Conservation (phyloP, 2,797 vertebrate genomes). For the Capromys pilorides region DNA sequence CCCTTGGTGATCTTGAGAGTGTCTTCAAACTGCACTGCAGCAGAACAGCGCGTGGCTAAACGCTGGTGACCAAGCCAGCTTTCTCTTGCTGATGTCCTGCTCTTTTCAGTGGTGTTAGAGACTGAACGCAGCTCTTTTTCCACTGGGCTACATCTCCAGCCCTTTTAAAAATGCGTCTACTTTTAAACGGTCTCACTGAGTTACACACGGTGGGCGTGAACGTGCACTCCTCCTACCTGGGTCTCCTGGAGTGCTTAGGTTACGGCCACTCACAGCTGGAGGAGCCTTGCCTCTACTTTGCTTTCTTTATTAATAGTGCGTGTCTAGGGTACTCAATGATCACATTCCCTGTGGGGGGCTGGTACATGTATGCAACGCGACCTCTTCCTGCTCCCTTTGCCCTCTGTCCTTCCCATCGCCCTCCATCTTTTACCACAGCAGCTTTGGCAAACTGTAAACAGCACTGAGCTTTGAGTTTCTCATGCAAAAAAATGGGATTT, state of each 20-base stretch:
- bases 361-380: not conserved
- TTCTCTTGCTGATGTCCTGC: not conserved
- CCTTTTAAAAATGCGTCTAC: not conserved
- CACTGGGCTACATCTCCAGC: too few species aligned
- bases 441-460: not conserved
- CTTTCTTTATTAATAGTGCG: not conserved
- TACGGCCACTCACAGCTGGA: not conserved
- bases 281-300: not conserved
- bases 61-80: not conserved
- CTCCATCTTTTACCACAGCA: not conserved
- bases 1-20: not conserved
- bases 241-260: not conserved
- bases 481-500: not conserved
- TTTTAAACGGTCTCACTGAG: not conserved
- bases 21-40: not conserved
- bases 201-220: not conserved
- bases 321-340: not conserved
- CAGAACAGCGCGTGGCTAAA: not conserved
- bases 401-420: not conserved
- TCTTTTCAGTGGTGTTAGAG: not conserved
- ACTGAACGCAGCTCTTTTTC: not conserved
- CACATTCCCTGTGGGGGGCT: too few species aligned
- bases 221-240: not conserved
- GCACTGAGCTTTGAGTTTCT: constrained; percentile 11
- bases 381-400: not conserved